These are phyloP conservation scores for Nycticebus coucang DNA, from an alignment of 2,113 vertebrate genomes.

Conservation along the genomic window DNA sequence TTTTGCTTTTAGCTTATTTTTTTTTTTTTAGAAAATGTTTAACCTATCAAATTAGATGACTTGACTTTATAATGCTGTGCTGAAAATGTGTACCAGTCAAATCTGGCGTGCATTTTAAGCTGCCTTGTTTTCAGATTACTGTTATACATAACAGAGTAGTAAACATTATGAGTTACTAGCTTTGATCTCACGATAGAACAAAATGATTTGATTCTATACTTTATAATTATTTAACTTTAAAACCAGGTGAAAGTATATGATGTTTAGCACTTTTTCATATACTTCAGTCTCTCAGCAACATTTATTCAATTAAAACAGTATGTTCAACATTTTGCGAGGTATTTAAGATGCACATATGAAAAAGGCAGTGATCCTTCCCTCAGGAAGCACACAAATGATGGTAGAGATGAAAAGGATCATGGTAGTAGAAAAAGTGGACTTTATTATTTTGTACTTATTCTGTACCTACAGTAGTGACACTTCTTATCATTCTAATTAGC, in stretches of 20 bases:
- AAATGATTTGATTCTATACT: background rate
- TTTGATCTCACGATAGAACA: background rate
- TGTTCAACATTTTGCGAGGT: background rate
- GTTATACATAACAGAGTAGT: background rate
- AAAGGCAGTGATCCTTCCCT: background rate
- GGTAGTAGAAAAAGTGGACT: background rate
- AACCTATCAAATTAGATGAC: constrained; percentile 36
- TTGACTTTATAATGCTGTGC: constrained; percentile 52
- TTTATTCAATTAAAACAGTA: background rate
- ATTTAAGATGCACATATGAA: background rate
- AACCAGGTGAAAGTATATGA: background rate
- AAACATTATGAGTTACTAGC: background rate
- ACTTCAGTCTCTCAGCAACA: background rate
- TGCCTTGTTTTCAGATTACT: background rate
- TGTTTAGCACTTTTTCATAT: background rate
- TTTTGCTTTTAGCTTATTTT: constrained; percentile 43
- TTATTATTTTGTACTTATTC: background rate
- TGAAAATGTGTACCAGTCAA: constrained; percentile 1
- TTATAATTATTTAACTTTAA: background rate
- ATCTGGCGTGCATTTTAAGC: constrained; percentile 11
- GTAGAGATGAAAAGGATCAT: background rate
- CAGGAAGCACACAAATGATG: background rate
- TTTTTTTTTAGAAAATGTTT: background rate
- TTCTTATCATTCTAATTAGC: background rate
- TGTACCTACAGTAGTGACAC: background rate